phyloP scores from a whole-genome alignment of 2,797 vertebrate genomes.

The Etheostoma perlongum region DNA sequence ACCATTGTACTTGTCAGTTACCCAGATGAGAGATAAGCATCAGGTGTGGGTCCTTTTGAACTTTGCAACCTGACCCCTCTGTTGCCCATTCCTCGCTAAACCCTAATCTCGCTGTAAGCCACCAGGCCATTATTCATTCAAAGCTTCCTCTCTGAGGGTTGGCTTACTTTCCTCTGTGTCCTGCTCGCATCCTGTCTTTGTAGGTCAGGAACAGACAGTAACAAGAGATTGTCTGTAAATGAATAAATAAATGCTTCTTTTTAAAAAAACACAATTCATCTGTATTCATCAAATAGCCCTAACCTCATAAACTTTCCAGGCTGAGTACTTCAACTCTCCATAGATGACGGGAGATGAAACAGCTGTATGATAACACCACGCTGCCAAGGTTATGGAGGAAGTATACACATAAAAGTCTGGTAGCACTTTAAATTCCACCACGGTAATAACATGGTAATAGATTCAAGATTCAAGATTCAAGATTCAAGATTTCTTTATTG shows the following conservation, averaged over 20 bases:
- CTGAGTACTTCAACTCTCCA: too few relatives aligned
- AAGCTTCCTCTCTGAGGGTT: conserved; percentile 76
- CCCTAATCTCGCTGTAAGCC: conserved; percentile 64
- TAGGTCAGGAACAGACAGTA: conserved; percentile 65
- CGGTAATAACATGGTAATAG: too few relatives aligned
- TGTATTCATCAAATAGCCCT: not conserved
- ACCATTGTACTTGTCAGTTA: conserved; percentile 1
- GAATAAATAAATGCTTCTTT: conserved; percentile 12
- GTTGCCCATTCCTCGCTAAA: conserved; percentile 53
- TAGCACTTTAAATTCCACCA: too few relatives aligned
- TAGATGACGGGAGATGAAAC: too few relatives aligned
- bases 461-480: too few relatives aligned
- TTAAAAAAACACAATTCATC: not conserved
- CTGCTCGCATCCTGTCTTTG: conserved; percentile 68
- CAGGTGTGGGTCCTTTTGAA: conserved; percentile 58
- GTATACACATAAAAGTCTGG: too few relatives aligned
- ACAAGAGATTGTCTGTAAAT: conserved; percentile 25
- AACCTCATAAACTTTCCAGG: too few relatives aligned
- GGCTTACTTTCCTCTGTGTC: conserved; percentile 67
- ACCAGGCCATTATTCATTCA: conserved; percentile 79
- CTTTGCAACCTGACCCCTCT: conserved; percentile 58
- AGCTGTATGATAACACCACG: too few relatives aligned
- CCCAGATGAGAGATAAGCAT: conserved; percentile 31
- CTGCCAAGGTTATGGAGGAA: too few relatives aligned
- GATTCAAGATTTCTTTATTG: too few relatives aligned